Evolutionary conservation across 2,113 vertebrate species (phyloP), one percentile per base, ranked within the genome.

Genomic region (Tragelaphus strepsiceros): DNA sequence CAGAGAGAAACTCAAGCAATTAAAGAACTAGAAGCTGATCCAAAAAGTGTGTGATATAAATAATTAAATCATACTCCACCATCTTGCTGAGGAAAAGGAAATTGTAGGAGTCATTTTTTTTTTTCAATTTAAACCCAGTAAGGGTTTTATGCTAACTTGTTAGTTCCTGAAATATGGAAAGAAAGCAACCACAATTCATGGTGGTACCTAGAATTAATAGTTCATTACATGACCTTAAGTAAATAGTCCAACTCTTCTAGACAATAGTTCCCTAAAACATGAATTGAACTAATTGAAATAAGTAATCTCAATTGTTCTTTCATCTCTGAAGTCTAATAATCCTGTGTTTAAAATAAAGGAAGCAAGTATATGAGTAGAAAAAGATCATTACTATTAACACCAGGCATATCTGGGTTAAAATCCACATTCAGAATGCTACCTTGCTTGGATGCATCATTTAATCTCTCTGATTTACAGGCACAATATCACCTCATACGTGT

Each of bases 11-110:
- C 98, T 99, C 99, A 56, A 99, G 98, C 59, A 99, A 98, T 6
- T 99, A 99, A 98, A 99, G 99, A 85, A 99, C 99, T 46, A 99
- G 95, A 96, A 99, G 99, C 78, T 99, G 99, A 97, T 99, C 99
- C 98, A 99, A 99, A 99, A 99, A 99, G 98, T 99, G 99, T 11
- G 99, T 99, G 98, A 99, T 99, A 88, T 97, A 99, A 54, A 99
- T 99, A 64, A 99, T 99, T 90, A 99, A 97, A 88, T 99, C 99
- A 99, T 99, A 99, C 64, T 99, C 99, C 99, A 99, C 99, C 99
- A 99, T 99, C 97, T 99, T 99, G 99, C 96, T 95, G 78, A 96
- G 88, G 86, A 86, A 96, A 97, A 98, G 10, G 58, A 96, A 51
- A 96, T 90, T 97, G 94, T 64, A 81, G 28, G 78, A 81, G 17